Evolutionary conservation across 2,797 vertebrate species (phyloP), one percentile per base, ranked within the genome.

Genomic region (Sebastes diploproa): DNA sequence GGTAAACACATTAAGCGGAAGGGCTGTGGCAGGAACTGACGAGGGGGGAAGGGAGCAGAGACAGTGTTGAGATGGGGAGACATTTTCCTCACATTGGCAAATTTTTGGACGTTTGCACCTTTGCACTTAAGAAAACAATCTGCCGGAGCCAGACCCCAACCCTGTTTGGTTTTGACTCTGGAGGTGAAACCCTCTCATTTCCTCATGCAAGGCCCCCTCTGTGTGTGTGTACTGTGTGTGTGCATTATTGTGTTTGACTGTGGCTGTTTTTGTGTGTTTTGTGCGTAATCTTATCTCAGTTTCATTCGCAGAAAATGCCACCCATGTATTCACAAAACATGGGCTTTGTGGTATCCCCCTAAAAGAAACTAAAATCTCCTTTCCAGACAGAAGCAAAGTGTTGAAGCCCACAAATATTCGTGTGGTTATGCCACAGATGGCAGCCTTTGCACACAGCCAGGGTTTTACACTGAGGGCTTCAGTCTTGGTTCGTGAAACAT

Each of bases 101-200:
- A 86, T 92, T 92, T 93, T 86, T 84, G 80, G 83, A 90, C 82
- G 52, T 93, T 94, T 93, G 78, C 88, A 91, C 88, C 72, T 92
- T 91, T 87, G 73, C 86, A 81, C 89, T 91, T 88, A 92, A 83
- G 85, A 92, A 93, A 94, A 94, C 92, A 94, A 86, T 89, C 90
- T 81, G 79, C 71, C 78, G 75, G 89, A 84, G 14, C 82, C 86
- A 89, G 84, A 83, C 78, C 75, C 72, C n/a, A 18, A 22, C 72
- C 75, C 81, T 91, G 83, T 90, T 91, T 90, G 88, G 88, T 77
- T 88, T 93, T 87, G 74, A 86, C 83, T 89, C 77, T 78, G 83
- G 81, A 87, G 88, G 89, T 87, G 86, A 91, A 91, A 80, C 86
- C 55, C 58, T 50, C 83, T 88, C 83, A 88, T 91, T 93, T 93